Evolutionary conservation across 2,797 vertebrate species (phyloP), one percentile per base, ranked within the genome.

Genomic region (Eupleurogrammus muticus): DNA sequence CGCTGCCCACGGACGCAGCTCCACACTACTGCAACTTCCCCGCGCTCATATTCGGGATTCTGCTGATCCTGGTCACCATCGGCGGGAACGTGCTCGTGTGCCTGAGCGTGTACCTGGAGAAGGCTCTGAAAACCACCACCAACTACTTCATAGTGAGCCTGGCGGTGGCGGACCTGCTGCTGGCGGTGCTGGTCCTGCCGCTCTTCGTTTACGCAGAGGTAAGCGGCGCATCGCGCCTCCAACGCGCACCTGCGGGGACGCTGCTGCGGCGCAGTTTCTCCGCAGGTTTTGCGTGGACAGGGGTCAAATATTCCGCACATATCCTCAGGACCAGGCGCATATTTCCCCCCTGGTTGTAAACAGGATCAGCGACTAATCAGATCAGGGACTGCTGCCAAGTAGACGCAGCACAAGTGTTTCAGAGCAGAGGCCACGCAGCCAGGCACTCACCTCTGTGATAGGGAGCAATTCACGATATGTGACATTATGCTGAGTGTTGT

Each of bases 61-160:
- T 96, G 63, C 93, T 98, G 58, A 97, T 97, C 53, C 86, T 96
- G 23, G 49, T 90, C n/a, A 93, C 97, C 74, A 91, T 95, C 17
- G 93, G 94, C 0, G 97, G 97, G 36, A 97, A 98, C 84, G 87
- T 96, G 73, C 94, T 98, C 0, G 97, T 99, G 78, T 98, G 97
- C 58, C 81, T 96, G 23, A 97, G 97, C 67, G 97, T 98, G 61
- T 95, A 95, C 82, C 82, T 94, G 49, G 97, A 97, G 89, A 96
- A 97, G 73, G 94, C 96, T 49, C 80, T 99, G 34, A 96, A 96
- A 89, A 99, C 97, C 23, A 97, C 97, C 10, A 98, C 97, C 23
- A 99, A 99, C 94, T 97, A 96, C 92, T 99, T 99, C 91, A 96
- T 98, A 67, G 94, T 97, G 82, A 99, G 97, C 79, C 84, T 98